Conservation (phyloP, 2,888 invertebrate genomes). For the Drosophila paramelanica region DNA sequence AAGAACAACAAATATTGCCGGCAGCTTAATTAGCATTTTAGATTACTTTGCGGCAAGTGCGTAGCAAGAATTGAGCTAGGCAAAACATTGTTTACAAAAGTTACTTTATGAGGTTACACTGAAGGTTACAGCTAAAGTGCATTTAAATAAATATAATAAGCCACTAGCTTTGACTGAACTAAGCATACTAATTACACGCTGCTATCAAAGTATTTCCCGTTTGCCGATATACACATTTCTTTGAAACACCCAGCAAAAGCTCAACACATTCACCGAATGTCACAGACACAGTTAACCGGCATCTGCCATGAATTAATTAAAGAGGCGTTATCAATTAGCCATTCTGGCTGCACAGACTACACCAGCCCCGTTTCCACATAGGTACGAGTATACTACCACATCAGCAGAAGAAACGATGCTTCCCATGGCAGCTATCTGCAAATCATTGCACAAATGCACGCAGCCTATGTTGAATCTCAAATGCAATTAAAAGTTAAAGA, state of each 20-base stretch:
- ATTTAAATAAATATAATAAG: constrained; percentile 49
- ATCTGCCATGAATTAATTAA: constrained; percentile 61
- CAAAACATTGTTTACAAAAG: constrained; percentile 30
- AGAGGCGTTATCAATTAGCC: constrained; percentile 69
- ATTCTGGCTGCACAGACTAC: constrained; percentile 5
- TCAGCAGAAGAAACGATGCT: constrained; percentile 3
- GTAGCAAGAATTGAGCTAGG: constrained; percentile 57
- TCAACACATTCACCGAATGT: constrained; percentile 31
- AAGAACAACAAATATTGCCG: constrained; percentile 61
- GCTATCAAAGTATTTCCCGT: constrained; percentile 63
- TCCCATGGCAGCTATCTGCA: constrained; percentile 64
- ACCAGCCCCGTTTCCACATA: neutral
- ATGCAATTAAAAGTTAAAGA: constrained; percentile 71
- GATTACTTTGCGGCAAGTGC: constrained; percentile 70
- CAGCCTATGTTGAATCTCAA: constrained; percentile 72
- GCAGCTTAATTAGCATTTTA: constrained; percentile 83
- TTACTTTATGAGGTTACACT: constrained; percentile 64
- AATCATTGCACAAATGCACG: constrained; percentile 77
- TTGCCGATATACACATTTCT: constrained; percentile 40
- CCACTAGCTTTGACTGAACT: constrained; percentile 37
- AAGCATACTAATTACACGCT: constrained; percentile 51
- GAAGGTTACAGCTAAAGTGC: constrained; percentile 59
- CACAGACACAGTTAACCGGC: constrained; percentile 31
- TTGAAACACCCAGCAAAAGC: constrained; percentile 23
- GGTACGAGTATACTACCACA: too few relatives aligned